Evolutionary conservation across 1,140 invertebrate species (phyloP).

Genomic region (Drosophila willistoni): DNA sequence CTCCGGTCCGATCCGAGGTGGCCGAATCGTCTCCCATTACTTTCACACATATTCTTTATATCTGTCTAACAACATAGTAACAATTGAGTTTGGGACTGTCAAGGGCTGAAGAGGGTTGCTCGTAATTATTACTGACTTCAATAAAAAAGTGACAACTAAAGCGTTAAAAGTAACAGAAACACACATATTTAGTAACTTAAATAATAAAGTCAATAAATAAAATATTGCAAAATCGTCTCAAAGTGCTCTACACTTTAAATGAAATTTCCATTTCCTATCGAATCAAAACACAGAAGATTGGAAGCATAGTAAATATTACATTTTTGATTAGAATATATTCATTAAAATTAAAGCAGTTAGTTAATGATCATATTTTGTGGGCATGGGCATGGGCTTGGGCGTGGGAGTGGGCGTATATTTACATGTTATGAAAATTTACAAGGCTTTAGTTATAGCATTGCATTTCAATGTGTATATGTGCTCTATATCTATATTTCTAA

Average conservation of each 20-base stretch:
- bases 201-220: slow-evolving; percentile 42
- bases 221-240: slow-evolving; percentile 60
- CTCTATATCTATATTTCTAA: slow-evolving; percentile 12
- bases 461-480: slow-evolving; percentile 9
- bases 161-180: slow-evolving; percentile 16
- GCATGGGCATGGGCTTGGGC: slow-evolving; percentile 4
- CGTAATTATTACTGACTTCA: slow-evolving; percentile 19
- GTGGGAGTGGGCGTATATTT: slow-evolving; percentile 28
- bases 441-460: slow-evolving; percentile 5
- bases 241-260: slow-evolving; percentile 28
- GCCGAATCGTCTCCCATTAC: neutral
- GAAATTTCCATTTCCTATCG: slow-evolving; percentile 19
- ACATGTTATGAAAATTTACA: slow-evolving; percentile 24
- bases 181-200: slow-evolving; percentile 18
- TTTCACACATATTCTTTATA: neutral
- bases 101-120: neutral
- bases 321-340: slow-evolving; percentile 28
- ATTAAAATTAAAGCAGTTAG: slow-evolving; percentile 24
- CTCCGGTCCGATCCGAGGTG: neutral
- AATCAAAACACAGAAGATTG: slow-evolving; percentile 61
- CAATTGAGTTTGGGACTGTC: neutral
- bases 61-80: slow-evolving; percentile 8
- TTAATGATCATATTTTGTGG: slow-evolving; percentile 25
- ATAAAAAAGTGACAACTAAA: slow-evolving; percentile 19
- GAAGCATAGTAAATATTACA: slow-evolving; percentile 55